These are phyloP conservation scores for Sebastes diploproa DNA, from an alignment of 2,797 vertebrate genomes.

Conservation along the genomic window DNA sequence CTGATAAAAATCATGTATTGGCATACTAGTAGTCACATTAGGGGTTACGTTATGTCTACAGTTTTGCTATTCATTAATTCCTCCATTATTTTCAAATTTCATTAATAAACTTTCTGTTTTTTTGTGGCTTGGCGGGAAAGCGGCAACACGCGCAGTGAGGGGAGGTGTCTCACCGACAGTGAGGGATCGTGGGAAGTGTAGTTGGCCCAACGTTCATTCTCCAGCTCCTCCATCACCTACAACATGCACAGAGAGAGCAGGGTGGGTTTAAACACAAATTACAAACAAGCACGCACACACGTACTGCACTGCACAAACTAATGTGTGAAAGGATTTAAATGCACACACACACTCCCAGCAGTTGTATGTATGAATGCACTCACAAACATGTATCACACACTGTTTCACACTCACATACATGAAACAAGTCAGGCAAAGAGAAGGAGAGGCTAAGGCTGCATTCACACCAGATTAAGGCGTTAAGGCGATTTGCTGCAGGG, in stretches of 20 bases:
- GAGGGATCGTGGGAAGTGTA: slow-evolving; percentile 91
- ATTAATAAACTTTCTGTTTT: slow-evolving; percentile 1
- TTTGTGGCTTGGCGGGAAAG: slow-evolving; percentile 36
- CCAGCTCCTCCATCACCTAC: slow-evolving; percentile 97
- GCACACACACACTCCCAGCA: not conserved
- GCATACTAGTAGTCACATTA: not conserved
- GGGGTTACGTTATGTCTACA: not conserved
- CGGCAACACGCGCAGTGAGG: slow-evolving; percentile 36
- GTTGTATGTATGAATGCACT: not conserved
- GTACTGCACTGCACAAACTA: not conserved
- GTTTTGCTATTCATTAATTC: not conserved
- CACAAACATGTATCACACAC: not conserved
- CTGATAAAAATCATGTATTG: not conserved
- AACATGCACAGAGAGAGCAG: slow-evolving; percentile 81
- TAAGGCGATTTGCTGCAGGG: no score
- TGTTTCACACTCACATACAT: not conserved
- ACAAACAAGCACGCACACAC: not conserved
- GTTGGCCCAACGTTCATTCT: slow-evolving; percentile 94
- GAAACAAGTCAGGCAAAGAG: slow-evolving; percentile 8
- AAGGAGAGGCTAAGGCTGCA: not conserved
- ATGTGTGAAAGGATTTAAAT: slow-evolving; percentile 1
- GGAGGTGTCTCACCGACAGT: slow-evolving; percentile 85
- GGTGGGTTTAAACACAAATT: slow-evolving; percentile 36
- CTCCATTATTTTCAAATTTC: not conserved
- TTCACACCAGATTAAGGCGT: no score